Base-by-base conservation (phyloP, 2,888 invertebrate genomes). In the Venusia cambrica region DNA sequence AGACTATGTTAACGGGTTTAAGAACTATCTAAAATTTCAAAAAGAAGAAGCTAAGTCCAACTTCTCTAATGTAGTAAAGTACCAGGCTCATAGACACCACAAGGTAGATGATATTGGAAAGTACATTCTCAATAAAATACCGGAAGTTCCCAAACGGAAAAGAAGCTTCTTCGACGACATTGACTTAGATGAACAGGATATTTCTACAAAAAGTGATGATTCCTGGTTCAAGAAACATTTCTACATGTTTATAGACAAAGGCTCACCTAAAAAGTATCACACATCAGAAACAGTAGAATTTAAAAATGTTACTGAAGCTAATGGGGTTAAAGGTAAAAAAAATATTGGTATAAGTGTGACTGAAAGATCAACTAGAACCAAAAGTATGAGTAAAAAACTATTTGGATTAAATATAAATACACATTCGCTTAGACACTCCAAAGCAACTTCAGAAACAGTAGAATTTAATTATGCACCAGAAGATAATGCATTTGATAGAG, bases 101-200 rank as follows among this genome's bases (percentile, higher is more conserved):
- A 75, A 56, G 5, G 83, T 84, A 2, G 74, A 84, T 16, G 83
- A 83, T 31, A 83, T 84, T 4, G 84, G 84, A n/a, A 84, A 83
- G 42, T 79, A 48, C 30, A 84, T 84, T 26, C 46, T 83, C 1
- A 59, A 69, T 13, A 84, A 80, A 55, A 54, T 84, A 39, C 84
- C 84, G 2, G 51, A 52, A 6, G 4, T 77, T 18, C 62, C 72
- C 3, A 12, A 47, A 2, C 46, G 45, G 5, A 35, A 41, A 8
- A 57, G 54, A 44, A 58, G 51, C 7, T 63, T 70, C 36, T 69
- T 70, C 15, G 75, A 77, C 9, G 70, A 76, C 7, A 51, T 57
- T 0, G 72, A 72, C 12, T 51, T 63, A 12, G 74, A 78, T 26
- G 70, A 78, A 35, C 71, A 70, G 43, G 78, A 77, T 33, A 39